Base-by-base conservation (phyloP, 2,888 invertebrate species). In the Perizoma affinitatum region DNA sequence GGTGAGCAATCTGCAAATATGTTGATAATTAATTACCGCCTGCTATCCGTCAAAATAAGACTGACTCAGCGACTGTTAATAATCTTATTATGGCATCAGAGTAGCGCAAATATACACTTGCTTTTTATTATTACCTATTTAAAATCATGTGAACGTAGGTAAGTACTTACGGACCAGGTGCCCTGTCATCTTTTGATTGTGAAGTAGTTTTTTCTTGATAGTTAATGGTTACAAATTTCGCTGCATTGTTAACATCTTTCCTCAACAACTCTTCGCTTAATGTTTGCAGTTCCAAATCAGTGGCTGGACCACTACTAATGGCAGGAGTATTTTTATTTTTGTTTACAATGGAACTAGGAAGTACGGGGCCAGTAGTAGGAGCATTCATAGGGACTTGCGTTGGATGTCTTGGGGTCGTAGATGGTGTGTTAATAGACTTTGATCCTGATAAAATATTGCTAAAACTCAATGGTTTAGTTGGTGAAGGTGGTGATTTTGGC, bases 141-240 rank as follows among this genome's bases (percentile, higher is more conserved):
- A 35, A 45, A 46, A 42, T 42, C 3, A 22, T 22, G 22, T 22
- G 22, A 22, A 22, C 22, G 22, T 22, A 45, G 35, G 6, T n/a
- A 44, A 11, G 22, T 61, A 90, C 95, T 95, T 93, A 97, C 97
- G 96, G 95, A 70, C 93, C 84, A 35, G 96, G 94, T 6, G 97
- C 96, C 82, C 95, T 94, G 79, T 97, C 97, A 9, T 88, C 93
- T 54, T 87, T 88, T 10, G 95, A 95, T 51, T 93, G 93, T 6
- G 96, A 95, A 2, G 95, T 93, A 0, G 96, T 96, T 80, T 94
- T 94, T 66, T 95, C 95, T 87, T 97, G 97, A 63, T 95, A 93
- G 81, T 96, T 96, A 2, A 97, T 76, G 0, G 93, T 94, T n/a
- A 96, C 90, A 68, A 94, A 93, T 75, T 88, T 94, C 5, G 95